Evolutionary conservation across 2,113 vertebrate genomes (phyloP), one percentile per base, ranked within the genome.

Genomic region (Bufo bufo): DNA sequence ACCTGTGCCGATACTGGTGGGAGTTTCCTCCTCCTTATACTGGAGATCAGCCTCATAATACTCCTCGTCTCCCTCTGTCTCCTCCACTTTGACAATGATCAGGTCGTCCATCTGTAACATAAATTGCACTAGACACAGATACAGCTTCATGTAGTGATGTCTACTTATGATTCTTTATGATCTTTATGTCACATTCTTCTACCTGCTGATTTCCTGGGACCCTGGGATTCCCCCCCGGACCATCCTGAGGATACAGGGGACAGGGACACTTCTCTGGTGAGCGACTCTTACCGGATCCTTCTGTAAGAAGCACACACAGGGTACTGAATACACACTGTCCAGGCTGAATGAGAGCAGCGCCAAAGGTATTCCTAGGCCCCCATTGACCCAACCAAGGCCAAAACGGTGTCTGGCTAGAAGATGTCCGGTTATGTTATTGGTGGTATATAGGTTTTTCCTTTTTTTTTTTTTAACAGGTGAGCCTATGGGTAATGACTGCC

Each of bases 41-140:
- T 14, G 71, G 5, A 47, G 13, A 4, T 74, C 71, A 47, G 6
- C 6, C 12, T 11, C 20, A 10, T 50, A 75, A 75, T 11, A 75
- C 72, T 75, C 72, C 45, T 75, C 72, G 17, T 75, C 72, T 49
- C 8, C 72, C 72, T 75, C 72, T 0, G 17, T 75, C 72, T 75
- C 72, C 50, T 75, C 72, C 43, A 75, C 72, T 16, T 75, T 75
- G 45, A 75, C 72, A 50, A 75, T 20, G 20, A 75, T 75, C 47
- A 75, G 72, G 17, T 75, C 72, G 0, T 75, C 47, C 4, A 50
- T 50, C 72, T 75, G 50, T 19, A 75, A 75, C 1, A 17, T n/a
- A 11, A 50, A 50, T n/a, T 8, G 47, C 13, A 17, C 43, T 47
- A 43, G 16, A 74, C 8, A 19, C 43, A 75, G 3, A 1, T 20